Evolutionary conservation across 2,888 invertebrate genomes (phyloP).

Genomic region (Eupsilia transversa): DNA sequence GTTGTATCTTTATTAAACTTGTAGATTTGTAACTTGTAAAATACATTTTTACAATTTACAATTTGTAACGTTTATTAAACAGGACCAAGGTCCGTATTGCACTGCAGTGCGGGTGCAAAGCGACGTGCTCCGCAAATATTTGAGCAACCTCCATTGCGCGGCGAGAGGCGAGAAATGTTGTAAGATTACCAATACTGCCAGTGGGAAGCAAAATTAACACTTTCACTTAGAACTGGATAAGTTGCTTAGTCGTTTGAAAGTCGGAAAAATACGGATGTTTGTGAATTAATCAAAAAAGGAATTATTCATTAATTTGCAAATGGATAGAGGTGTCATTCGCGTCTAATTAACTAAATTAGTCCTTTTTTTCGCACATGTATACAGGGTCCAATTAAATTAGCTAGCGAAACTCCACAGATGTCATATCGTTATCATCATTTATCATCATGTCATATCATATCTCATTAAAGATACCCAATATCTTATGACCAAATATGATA

Average conservation of each 20-base stretch:
- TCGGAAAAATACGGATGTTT: not conserved
- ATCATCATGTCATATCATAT: no score
- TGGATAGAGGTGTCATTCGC: not conserved
- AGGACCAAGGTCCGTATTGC: constrained; percentile 1
- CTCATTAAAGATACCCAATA: not conserved
- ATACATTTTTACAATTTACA: no score
- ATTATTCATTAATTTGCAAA: no score
- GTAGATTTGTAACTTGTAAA: no score
- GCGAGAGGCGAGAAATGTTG: constrained; percentile 1
- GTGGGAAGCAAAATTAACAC: constrained; percentile 10
- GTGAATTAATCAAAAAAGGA: not conserved
- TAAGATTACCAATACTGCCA: constrained; percentile 18
- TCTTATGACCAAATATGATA: not conserved
- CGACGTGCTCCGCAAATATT: constrained; percentile 44
- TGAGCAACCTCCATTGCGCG: constrained; percentile 22
- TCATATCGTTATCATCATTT: no score
- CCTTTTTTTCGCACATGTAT: not conserved
- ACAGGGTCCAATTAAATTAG: not conserved
- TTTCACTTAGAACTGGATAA: constrained; percentile 19
- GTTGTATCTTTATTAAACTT: no score
- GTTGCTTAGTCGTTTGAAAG: not conserved
- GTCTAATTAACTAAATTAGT: not conserved
- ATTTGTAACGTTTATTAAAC: no score
- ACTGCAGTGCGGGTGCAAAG: constrained; percentile 8
- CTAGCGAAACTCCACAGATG: not conserved